Evolutionary conservation across 2,113 vertebrate species (phyloP).

Genomic region (Seriola dumerili): DNA sequence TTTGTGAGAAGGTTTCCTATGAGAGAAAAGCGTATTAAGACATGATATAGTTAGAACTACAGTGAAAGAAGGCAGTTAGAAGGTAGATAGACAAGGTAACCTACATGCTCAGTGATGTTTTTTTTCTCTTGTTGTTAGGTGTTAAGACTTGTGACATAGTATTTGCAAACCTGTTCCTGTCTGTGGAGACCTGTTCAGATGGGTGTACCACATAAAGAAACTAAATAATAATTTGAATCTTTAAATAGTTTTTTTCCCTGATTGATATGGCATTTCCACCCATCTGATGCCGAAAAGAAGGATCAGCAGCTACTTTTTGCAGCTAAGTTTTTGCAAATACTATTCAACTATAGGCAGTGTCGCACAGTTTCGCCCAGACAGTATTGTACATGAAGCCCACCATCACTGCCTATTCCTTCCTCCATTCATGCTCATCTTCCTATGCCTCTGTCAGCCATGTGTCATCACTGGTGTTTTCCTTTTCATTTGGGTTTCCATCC

Average conservation of each 20-base stretch:
- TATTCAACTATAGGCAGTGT: constrained; percentile 29
- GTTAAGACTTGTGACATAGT: constrained; percentile 26
- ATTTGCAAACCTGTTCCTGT: constrained; percentile 37
- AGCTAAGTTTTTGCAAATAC: constrained; percentile 56
- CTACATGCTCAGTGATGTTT: not conserved
- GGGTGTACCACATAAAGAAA: not conserved
- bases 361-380: not conserved
- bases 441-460: constrained; percentile 53
- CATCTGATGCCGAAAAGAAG: not conserved
- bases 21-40: not conserved
- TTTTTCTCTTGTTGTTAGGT: not conserved
- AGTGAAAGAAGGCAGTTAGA: constrained; percentile 4
- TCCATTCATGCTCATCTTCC: constrained; percentile 55
- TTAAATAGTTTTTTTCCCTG: not conserved
- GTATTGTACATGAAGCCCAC: not conserved
- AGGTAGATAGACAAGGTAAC: not conserved
- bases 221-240: not conserved
- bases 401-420: constrained; percentile 48
- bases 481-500: constrained; percentile 59
- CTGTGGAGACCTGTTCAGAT: constrained; percentile 1
- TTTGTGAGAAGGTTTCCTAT: not conserved
- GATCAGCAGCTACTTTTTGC: not conserved
- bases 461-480: constrained; percentile 50
- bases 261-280: not conserved
- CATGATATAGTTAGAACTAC: not conserved